Percentiles rank a stretch among this genome's conserved stretches.
Conservation (phyloP, 35 echinoderm and acorn worm species). For the Apostichopus japonicus region DNA sequence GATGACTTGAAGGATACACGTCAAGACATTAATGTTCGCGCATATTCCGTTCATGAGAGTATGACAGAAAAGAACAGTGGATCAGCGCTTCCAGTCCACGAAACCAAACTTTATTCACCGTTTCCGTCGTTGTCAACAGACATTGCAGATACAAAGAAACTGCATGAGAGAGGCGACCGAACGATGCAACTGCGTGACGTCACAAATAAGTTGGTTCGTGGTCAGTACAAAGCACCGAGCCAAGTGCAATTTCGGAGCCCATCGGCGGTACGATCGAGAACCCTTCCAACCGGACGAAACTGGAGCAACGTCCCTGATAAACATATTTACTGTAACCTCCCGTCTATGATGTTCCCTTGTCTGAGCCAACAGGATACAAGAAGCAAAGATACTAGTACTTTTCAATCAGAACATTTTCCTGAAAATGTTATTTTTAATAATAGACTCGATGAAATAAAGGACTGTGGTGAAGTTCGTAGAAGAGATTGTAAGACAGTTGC, state of each 20-base stretch:
- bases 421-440: background rate
- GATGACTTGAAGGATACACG: background rate
- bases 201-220: slow-evolving; percentile 23
- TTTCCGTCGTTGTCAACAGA: background rate
- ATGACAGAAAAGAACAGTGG: background rate
- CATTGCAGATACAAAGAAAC: background rate
- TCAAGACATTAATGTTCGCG: background rate
- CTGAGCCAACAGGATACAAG: background rate
- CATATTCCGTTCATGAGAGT: background rate
- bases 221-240: background rate
- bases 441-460: background rate
- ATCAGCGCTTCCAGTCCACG: background rate
- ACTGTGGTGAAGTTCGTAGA: background rate
- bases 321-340: slow-evolving; percentile 25
- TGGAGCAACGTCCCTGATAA: background rate
- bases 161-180: background rate
- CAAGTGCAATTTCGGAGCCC: background rate
- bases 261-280: slow-evolving; percentile 17
- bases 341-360: slow-evolving; percentile 24
- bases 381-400: background rate
- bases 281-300: background rate
- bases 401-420: background rate
- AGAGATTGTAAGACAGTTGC: no score
- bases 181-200: background rate
- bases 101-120: background rate